Evolutionary conservation across 2,113 vertebrate species (phyloP).

Genomic region (Apus apus): DNA sequence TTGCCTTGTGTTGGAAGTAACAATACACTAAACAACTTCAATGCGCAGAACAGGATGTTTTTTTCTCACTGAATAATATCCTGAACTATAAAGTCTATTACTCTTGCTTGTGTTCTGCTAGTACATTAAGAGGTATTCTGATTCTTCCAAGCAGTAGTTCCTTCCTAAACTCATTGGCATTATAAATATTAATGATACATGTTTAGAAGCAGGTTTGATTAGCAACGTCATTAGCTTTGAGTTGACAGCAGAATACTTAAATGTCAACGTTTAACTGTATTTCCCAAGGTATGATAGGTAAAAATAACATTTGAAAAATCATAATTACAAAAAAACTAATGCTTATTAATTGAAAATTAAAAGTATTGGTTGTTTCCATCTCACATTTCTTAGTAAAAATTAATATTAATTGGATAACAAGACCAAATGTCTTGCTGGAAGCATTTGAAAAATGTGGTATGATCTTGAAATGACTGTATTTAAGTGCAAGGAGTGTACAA

Average conservation of each 20-base stretch:
- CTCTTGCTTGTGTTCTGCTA: background rate
- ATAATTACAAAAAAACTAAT: background rate
- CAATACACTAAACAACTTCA: background rate
- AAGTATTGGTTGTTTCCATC: background rate
- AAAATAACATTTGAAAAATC: background rate
- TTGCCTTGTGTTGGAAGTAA: background rate
- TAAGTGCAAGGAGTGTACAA: background rate
- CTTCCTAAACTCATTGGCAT: background rate
- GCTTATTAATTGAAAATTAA: background rate
- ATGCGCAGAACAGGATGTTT: fast-evolving
- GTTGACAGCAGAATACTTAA: constrained; percentile 5
- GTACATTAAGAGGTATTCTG: background rate
- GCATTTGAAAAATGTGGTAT: background rate
- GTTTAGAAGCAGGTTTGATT: constrained; percentile 32
- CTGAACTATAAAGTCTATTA: background rate
- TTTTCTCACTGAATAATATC: background rate
- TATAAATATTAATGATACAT: constrained; percentile 37
- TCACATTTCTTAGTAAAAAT: background rate
- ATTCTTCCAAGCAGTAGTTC: background rate
- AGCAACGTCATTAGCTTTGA: constrained; percentile 16
- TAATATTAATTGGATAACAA: background rate
- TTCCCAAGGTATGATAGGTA: background rate
- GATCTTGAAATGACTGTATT: background rate
- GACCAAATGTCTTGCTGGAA: background rate
- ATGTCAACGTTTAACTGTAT: constrained; percentile 39